phyloP scores from a whole-genome alignment of 2,113 vertebrate genomes.

The Parus major region DNA sequence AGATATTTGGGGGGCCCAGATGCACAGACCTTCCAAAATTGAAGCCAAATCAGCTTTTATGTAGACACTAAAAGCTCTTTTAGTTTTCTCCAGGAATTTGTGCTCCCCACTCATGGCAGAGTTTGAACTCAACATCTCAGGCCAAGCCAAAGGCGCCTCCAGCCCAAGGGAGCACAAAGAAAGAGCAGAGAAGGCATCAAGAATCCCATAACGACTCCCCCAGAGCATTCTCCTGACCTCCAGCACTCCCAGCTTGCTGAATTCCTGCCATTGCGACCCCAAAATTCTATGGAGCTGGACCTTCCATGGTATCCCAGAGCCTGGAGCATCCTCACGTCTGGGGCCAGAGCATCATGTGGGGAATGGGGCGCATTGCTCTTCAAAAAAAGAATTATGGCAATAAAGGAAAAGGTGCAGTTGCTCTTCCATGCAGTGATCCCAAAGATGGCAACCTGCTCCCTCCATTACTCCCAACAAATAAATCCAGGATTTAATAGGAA shows the following conservation, averaged over 20 bases:
- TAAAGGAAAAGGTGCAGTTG: not conserved
- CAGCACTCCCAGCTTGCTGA: not conserved
- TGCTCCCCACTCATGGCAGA: not conserved
- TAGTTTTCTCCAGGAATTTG: not conserved
- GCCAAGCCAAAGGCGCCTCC: not conserved
- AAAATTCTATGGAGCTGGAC: not conserved
- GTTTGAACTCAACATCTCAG: not conserved
- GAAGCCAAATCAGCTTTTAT: not conserved
- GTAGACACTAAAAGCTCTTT: not conserved
- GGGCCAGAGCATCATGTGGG: not conserved
- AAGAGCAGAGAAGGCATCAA: not conserved
- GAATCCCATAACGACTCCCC: accelerated
- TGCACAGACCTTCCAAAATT: accelerated
- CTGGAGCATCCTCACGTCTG: not conserved
- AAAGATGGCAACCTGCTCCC: not conserved
- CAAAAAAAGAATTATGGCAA: not conserved
- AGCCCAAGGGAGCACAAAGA: not conserved
- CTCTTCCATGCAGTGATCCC: not conserved
- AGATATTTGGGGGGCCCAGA: not conserved
- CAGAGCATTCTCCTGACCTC: not conserved
- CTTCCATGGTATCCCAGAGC: not conserved
- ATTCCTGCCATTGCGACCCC: not conserved
- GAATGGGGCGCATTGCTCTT: not conserved
- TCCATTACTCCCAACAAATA: constrained; percentile 47
- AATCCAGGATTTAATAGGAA: constrained; percentile 22